Conservation (phyloP, 1,140 invertebrate genomes). For the Scylla paramamosain region DNA sequence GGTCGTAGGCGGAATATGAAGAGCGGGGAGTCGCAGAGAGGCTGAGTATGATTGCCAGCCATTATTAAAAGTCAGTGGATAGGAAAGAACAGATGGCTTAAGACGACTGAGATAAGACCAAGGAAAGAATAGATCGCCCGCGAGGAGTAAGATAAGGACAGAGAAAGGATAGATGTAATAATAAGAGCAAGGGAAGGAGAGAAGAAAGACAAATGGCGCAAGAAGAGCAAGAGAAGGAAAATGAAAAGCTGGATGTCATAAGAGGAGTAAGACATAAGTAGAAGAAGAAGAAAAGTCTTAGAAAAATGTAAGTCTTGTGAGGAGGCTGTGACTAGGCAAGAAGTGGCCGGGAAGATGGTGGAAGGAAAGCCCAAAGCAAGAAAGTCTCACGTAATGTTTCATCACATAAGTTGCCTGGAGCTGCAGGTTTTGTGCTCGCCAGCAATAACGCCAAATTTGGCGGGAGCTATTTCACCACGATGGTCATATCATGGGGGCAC, state of each 20-base stretch:
- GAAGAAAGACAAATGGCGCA: no score
- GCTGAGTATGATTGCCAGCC: background rate
- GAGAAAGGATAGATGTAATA: no score
- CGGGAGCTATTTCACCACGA: background rate
- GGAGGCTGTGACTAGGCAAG: background rate
- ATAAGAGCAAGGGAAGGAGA: no score
- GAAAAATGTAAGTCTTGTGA: background rate
- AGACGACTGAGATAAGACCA: no score
- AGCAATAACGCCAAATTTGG: background rate
- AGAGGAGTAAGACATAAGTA: no score
- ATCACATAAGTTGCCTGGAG: background rate
- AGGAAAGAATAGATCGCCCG: no score
- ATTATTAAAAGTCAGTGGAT: background rate
- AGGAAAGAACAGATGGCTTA: no score
- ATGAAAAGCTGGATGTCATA: no score
- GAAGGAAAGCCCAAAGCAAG: background rate
- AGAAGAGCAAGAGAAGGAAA: no score
- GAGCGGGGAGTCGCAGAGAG: background rate
- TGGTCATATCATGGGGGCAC: background rate
- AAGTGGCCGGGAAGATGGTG: background rate
- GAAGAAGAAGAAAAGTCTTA: background rate
- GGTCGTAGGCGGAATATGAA: no score
- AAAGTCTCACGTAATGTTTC: constrained; percentile 4
- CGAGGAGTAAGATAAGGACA: no score
- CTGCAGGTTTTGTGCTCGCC: constrained; percentile 18